These are phyloP conservation scores for Dasyornis broadbenti DNA, from an alignment of 2,113 vertebrate genomes.

Conservation along the genomic window DNA sequence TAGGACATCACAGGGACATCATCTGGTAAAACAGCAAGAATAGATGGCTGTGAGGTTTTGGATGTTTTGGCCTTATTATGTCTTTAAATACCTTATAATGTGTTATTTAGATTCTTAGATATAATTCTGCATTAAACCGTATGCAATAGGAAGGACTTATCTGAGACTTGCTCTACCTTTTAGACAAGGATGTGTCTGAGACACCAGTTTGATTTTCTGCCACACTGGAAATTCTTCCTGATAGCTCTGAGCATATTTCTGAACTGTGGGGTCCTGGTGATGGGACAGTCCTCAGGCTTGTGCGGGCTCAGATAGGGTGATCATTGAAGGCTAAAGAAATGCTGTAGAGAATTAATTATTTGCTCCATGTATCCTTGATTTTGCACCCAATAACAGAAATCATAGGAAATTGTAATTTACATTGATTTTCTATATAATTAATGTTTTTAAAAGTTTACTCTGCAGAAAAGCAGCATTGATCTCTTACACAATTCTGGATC, in stretches of 20 bases:
- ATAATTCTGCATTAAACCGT: neutral
- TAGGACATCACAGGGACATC: neutral
- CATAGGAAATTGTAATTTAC: neutral
- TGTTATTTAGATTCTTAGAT: neutral
- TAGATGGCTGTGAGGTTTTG: neutral
- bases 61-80: neutral
- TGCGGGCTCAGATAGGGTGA: neutral
- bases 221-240: neutral
- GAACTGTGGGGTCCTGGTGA: accelerated
- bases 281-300: neutral
- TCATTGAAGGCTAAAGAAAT: neutral
- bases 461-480: neutral
- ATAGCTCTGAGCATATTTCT: neutral
- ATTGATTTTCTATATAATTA: neutral
- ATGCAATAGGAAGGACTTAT: neutral
- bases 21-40: neutral
- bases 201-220: neutral
- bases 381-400: neutral
- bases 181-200: neutral
- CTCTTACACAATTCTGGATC: neutral
- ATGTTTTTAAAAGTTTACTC: neutral
- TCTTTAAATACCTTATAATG: neutral
- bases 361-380: neutral
- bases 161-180: neutral
- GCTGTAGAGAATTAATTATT: neutral